Base-by-base conservation (phyloP, 2,888 invertebrate species). In the Branchipolynoe longqiensis region DNA sequence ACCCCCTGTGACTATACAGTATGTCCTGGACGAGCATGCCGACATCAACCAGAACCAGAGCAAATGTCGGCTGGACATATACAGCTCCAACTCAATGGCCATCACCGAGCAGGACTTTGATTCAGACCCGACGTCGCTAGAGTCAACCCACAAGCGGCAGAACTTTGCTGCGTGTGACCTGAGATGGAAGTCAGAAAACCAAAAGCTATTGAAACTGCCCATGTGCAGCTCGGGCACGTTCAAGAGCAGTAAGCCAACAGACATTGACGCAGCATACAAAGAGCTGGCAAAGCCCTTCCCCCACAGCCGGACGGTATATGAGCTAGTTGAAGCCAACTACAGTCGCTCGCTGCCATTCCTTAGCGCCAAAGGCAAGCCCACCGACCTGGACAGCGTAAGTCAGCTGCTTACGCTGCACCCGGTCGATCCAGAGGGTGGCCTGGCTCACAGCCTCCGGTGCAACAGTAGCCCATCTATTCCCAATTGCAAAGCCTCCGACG, bases 301-400 rank as follows among this genome's bases (percentile, higher is more conserved):
- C 3, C 69, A 69, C 36, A 78, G 78, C 54, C 25, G 78, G n/a
- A 78, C 48, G 78, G 48, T 78, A 1, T 78, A 78, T 25, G 78
- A 78, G 6, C 33, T 78, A 12, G 14, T 78, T 28, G 78, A 78
- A 33, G 78, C 78, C 41, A 78, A 78, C 48, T 78, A 78, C 78
- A 78, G 78, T 48, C 78, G 78, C 41, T 78, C 78, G 18, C 31
- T 78, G 48, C 78, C 78, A 14, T 78, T 78, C 31, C 48, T 78
- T n/a, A 78, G 78, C 48, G 73, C 73, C 14, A 73, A 73, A 28
- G 78, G 78, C 48, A 78, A 78, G 25, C 78, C 78, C 8, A 78
- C 78, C 3, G 78, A 78, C 28, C 18, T 78, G 0, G 78, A 78
- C 48, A 78, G 78, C 48, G 78, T 78, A 41, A 78, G 54, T 31